Conservation (phyloP, 2,113 vertebrate genomes). For the Cinclus mexicanus region DNA sequence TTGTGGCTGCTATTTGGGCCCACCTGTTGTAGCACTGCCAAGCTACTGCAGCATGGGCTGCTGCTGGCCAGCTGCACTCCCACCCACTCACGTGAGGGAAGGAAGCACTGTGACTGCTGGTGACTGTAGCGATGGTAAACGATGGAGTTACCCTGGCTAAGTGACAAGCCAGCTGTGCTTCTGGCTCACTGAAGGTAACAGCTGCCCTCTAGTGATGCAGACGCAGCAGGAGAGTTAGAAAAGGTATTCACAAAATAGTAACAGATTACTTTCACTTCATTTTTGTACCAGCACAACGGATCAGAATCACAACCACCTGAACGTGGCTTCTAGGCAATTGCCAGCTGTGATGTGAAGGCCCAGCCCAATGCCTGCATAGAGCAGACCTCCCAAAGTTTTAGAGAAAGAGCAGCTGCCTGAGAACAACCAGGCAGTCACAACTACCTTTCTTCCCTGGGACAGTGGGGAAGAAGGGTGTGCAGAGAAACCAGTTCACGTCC, state of each 20-base stretch:
- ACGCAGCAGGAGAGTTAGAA: neutral
- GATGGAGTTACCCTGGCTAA: neutral
- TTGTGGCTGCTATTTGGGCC: neutral
- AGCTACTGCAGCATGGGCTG: neutral
- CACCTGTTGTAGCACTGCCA: neutral
- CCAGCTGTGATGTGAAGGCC: neutral
- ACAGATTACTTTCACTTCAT: slow-evolving; percentile 20
- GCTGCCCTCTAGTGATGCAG: slow-evolving; percentile 25
- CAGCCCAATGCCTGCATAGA: slow-evolving; percentile 4
- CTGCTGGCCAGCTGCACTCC: neutral
- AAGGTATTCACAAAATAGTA: slow-evolving; percentile 5
- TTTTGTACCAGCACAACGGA: neutral
- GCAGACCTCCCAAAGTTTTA: neutral
- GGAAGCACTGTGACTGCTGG: neutral
- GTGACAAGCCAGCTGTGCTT: neutral
- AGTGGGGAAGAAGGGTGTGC: neutral
- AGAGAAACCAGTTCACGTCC: slow-evolving; percentile 17
- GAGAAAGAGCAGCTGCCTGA: slow-evolving; percentile 12
- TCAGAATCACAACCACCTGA: neutral
- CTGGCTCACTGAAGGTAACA: neutral
- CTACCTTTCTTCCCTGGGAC: slow-evolving; percentile 21
- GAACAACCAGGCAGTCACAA: neutral
- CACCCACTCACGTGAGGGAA: neutral
- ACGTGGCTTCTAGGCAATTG: neutral
- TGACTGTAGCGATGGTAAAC: neutral